A percentile compares a stretch with the other conserved stretches of the same genome.
Evolutionary conservation across 2,113 vertebrate genomes (phyloP).

Genomic region (Chlorodrepanis virens): DNA sequence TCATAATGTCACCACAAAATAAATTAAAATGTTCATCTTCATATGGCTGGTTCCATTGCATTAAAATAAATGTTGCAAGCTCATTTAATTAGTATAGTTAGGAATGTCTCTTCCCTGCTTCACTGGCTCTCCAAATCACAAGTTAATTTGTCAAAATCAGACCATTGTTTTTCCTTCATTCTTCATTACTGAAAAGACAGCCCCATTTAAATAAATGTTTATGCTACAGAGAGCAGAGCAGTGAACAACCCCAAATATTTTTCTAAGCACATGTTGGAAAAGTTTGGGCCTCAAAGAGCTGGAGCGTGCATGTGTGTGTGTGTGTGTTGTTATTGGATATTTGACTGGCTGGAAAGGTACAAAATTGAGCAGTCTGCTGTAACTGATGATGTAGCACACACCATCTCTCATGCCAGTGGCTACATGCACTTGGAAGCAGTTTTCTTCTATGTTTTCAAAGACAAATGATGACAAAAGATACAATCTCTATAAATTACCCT

Average conservation of each 20-base stretch:
- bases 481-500: slow-evolving; percentile 80
- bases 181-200: slow-evolving; percentile 86
- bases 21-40: slow-evolving; percentile 92
- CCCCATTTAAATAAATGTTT: slow-evolving; percentile 88
- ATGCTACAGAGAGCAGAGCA: slow-evolving; percentile 82
- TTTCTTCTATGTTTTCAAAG: slow-evolving; percentile 76
- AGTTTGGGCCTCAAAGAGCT: slow-evolving; percentile 60
- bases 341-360: slow-evolving; percentile 67
- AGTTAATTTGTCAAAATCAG: slow-evolving; percentile 91
- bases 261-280: slow-evolving; percentile 72
- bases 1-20: slow-evolving; percentile 87
- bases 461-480: slow-evolving; percentile 83
- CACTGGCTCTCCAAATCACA: slow-evolving; percentile 89
- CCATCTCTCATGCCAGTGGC: slow-evolving; percentile 73
- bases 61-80: slow-evolving; percentile 90
- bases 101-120: slow-evolving; percentile 86
- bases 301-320: not conserved
- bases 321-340: slow-evolving; percentile 65
- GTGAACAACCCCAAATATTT: slow-evolving; percentile 82
- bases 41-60: slow-evolving; percentile 87
- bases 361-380: slow-evolving; percentile 66
- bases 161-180: slow-evolving; percentile 90
- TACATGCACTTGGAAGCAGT: slow-evolving; percentile 66
- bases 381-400: slow-evolving; percentile 63
- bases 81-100: slow-evolving; percentile 91